Percentiles rank a stretch among this genome's conserved stretches.
These are phyloP conservation scores for Smittia sp. DNA, from an alignment of 2,888 invertebrate species.

Conservation along the genomic window DNA sequence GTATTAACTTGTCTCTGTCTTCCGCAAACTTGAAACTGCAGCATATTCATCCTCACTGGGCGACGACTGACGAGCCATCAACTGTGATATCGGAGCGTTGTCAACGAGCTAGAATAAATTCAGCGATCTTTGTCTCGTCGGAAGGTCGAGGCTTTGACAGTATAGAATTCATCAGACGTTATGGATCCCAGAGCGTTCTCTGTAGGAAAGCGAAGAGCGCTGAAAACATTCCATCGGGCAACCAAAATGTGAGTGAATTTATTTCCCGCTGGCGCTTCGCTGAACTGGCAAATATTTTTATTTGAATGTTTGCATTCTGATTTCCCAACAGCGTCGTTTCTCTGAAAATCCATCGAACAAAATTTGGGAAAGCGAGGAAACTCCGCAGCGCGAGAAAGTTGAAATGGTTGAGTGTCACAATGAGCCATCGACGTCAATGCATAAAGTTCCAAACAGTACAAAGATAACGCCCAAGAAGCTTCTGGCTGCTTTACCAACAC, in stretches of 20 bases:
- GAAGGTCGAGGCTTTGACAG: constrained; percentile 74
- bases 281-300: constrained; percentile 18
- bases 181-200: constrained; percentile 74
- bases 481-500: constrained; percentile 63
- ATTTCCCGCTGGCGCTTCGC: not conserved
- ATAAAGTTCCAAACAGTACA: constrained; percentile 51
- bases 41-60: constrained; percentile 67
- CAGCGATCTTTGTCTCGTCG: constrained; percentile 78
- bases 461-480: constrained; percentile 50
- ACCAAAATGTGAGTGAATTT: constrained; percentile 50
- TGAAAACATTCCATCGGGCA: constrained; percentile 61
- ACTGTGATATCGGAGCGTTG: constrained; percentile 62
- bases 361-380: constrained; percentile 51
- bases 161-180: constrained; percentile 73
- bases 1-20: not conserved
- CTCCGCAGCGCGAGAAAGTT: constrained; percentile 44
- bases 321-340: constrained; percentile 49
- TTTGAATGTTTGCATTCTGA: constrained; percentile 20
- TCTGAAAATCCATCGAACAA: constrained; percentile 45
- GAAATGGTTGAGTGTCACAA: constrained; percentile 45
- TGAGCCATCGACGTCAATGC: constrained; percentile 45
- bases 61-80: constrained; percentile 65
- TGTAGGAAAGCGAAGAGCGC: constrained; percentile 78
- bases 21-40: constrained; percentile 47
- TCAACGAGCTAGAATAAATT: constrained; percentile 75